Evolutionary conservation across 2,113 vertebrate species (phyloP), one percentile per base, ranked within the genome.

Genomic region (Cynocephalus volans): DNA sequence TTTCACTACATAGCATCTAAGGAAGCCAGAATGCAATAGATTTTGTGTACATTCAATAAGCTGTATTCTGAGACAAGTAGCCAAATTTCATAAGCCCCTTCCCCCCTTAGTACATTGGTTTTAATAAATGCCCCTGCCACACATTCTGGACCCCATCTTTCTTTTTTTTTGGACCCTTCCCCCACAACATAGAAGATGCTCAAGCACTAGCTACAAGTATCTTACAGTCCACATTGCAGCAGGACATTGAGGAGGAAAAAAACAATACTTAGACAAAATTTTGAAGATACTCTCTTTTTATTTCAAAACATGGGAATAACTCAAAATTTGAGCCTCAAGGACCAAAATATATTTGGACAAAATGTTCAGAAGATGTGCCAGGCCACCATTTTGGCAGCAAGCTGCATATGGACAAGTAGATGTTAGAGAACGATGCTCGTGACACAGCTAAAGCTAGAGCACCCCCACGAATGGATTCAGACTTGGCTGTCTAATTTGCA

Each of bases 271-370:
- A 62, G 1, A 19, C 52, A 91, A 82, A 79, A 75, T 23, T 82
- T 96, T 88, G 84, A 97, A 94, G 64, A 93, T 96, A 93, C 6
- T 95, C 45, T 97, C 90, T 94, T 97, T 98, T 98, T 97, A 98
- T 98, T 98, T 97, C 58, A 96, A 95, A 97, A 97, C 81, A 89
- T 87, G 89, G 69, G 52, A 86, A 91, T 81, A 96, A 96, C 75
- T 97, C 96, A 93, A 96, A 95, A 70, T 96, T 96, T 96, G 94
- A 98, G 86, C 76, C 73, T 96, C 91, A 91, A 80, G 24, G 73
- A 97, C 81, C 85, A 94, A 96, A 93, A 80, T 52, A 80, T 72
- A 93, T 94, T 95, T 77, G 70, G 94, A 93, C 52, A 77, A 97
- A 98, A 95, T 91, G 84, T 94, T 97, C 60, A 92, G 87, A 95